These are phyloP conservation scores for Catharus ustulatus DNA, from an alignment of 2,797 vertebrate species.

Conservation along the genomic window DNA sequence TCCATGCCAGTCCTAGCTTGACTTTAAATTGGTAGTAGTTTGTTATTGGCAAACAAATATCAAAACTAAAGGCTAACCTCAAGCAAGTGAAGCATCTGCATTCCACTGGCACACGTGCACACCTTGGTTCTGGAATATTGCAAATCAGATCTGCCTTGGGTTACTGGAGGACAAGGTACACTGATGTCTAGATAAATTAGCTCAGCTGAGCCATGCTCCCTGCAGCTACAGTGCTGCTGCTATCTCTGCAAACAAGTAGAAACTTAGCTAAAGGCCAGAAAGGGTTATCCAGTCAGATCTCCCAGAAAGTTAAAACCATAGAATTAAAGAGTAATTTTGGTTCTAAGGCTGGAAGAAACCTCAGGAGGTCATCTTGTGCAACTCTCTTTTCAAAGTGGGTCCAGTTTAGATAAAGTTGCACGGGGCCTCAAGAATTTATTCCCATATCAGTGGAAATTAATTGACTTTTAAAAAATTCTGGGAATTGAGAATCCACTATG, in stretches of 20 bases:
- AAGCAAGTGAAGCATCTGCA: background rate
- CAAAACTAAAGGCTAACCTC: background rate
- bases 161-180: background rate
- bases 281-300: background rate
- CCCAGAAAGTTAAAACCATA: background rate
- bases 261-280: background rate
- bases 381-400: background rate
- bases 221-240: background rate
- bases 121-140: background rate
- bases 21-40: background rate
- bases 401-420: background rate
- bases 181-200: background rate
- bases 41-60: background rate
- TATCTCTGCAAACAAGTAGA: background rate
- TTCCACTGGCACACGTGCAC: background rate
- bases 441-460: background rate
- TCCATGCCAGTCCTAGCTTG: background rate
- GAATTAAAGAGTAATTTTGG: background rate
- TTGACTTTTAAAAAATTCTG: background rate
- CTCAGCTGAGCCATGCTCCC: background rate
- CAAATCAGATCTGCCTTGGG: background rate
- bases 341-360: background rate
- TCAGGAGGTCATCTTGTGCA: background rate
- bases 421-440: background rate
- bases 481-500: background rate